These are phyloP conservation scores for Asteroscopus sphinx DNA, from an alignment of 2,888 invertebrate genomes.

Conservation along the genomic window DNA sequence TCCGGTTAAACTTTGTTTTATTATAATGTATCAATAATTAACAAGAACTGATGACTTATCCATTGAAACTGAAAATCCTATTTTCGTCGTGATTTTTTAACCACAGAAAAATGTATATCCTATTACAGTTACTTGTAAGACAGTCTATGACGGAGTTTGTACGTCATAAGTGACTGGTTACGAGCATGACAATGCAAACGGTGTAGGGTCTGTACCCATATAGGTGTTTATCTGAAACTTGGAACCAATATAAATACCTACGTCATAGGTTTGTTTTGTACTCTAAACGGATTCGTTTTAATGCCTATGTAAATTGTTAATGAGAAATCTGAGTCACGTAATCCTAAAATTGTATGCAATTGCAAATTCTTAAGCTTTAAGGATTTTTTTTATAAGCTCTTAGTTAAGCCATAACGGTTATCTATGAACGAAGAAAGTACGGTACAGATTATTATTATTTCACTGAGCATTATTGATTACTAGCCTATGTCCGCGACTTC, in stretches of 20 bases:
- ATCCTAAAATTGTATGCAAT: constrained; percentile 9
- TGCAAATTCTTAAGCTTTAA: background rate
- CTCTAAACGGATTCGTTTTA: constrained; percentile 24
- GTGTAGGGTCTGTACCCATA: constrained; percentile 31
- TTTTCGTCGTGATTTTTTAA: constrained; percentile 35
- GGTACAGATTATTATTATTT: too few relatives aligned
- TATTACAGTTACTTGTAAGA: constrained; percentile 7
- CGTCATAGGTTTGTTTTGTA: constrained; percentile 53
- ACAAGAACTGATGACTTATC: constrained; percentile 38
- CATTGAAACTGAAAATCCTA: constrained; percentile 19
- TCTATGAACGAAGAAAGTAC: too few relatives aligned
- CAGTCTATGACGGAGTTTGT: constrained; percentile 22
- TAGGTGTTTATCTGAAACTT: constrained; percentile 4
- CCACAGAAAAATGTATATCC: constrained; percentile 39
- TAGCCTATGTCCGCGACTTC: too few relatives aligned
- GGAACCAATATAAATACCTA: too few relatives aligned
- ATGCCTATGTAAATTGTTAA: constrained; percentile 5
- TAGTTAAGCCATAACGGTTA: too few relatives aligned
- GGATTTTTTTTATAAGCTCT: too few relatives aligned
- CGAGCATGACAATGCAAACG: constrained; percentile 19
- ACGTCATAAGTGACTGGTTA: constrained; percentile 38
- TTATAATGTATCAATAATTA: constrained; percentile 9
- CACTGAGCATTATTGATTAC: too few relatives aligned
- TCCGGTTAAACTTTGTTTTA: too few relatives aligned
- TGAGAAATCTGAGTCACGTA: constrained; percentile 39